Evolutionary conservation across 2,888 invertebrate species (phyloP), one percentile per base, ranked within the genome.

Genomic region (Adelognathus sp.): DNA sequence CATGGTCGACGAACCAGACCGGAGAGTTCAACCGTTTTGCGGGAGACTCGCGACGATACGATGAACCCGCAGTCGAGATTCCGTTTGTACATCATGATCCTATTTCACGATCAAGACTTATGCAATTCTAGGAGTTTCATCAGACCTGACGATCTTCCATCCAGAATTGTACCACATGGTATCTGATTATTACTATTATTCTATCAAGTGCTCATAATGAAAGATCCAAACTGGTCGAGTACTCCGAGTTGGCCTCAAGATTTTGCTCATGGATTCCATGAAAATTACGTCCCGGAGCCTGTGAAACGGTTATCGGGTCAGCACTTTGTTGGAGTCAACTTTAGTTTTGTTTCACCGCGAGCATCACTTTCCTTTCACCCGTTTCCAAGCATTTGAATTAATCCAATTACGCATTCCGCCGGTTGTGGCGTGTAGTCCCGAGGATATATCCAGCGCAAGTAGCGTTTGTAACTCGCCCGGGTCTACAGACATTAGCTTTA

Each of bases 361-460:
- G 29, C 36, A 24, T 27, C 41, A 31, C 31, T 31, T 46, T 69
- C 11, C 3, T 24, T 50, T 14, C 9, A 14, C 33, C 36, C 63
- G 56, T 50, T 63, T 73, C 58, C 67, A 18, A 67, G 52, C 85
- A 82, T 88, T 87, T 85, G 87, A 87, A 89, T 89, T 89, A 89
- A 89, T 89, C 88, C 87, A 88, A 89, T 90, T 88, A 87, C 84
- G 85, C 86, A 85, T 86, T 84, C 85, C 81, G 79, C 63, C 33
- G 41, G n/a, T n/a, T n/a, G n/a, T 11, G 11, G 29, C 63, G 52
- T 46, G 36, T 31, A n/a, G 14, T 46, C 14, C 36, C 44, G 36
- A 29, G 24, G 56, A n/a, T 50, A 50, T 63, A 61, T 56, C 52
- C 61, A 31, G 61, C 61, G 33, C 7, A 46, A 66, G 77, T 83